These are phyloP conservation scores for Luffia ferchaultella DNA, from an alignment of 2,888 invertebrate genomes.

Conservation along the genomic window DNA sequence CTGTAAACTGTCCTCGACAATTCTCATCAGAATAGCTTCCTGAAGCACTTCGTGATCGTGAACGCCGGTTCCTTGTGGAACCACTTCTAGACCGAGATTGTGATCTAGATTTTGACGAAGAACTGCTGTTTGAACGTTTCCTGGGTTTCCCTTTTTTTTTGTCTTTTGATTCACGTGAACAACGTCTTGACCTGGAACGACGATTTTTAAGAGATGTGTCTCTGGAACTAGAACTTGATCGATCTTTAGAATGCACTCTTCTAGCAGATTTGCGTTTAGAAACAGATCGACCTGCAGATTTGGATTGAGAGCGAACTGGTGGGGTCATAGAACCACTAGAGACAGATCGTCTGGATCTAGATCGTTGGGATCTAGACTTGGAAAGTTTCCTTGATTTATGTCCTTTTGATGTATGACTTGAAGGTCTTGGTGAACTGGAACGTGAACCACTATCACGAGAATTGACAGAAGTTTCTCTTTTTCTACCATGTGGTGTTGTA, in stretches of 20 bases:
- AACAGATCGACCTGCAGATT: no score
- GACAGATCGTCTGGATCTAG: conserved; percentile 19
- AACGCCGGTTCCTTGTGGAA: conserved; percentile 24
- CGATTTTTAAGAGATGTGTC: conserved; percentile 28
- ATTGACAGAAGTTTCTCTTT: not conserved
- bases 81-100: conserved; percentile 28
- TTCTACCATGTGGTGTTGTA: not conserved
- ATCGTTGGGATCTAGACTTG: conserved; percentile 22
- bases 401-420: conserved; percentile 21
- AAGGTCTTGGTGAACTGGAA: conserved; percentile 35
- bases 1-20: conserved; percentile 54
- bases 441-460: conserved; percentile 23
- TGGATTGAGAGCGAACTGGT: conserved; percentile 25
- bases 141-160: conserved; percentile 23
- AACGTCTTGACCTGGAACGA: conserved; percentile 24
- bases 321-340: conserved; percentile 30
- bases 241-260: conserved; percentile 11
- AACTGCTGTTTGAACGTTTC: conserved; percentile 14
- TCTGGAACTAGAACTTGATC: not conserved
- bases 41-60: conserved; percentile 25
- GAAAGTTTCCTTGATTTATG: conserved; percentile 17
- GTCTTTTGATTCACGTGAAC: conserved; percentile 30
- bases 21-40: conserved; percentile 43
- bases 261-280: conserved; percentile 20
- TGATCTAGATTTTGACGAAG: conserved; percentile 22